Conservation (phyloP, 1,140 invertebrate genomes). For the Drosophila novamexicana region DNA sequence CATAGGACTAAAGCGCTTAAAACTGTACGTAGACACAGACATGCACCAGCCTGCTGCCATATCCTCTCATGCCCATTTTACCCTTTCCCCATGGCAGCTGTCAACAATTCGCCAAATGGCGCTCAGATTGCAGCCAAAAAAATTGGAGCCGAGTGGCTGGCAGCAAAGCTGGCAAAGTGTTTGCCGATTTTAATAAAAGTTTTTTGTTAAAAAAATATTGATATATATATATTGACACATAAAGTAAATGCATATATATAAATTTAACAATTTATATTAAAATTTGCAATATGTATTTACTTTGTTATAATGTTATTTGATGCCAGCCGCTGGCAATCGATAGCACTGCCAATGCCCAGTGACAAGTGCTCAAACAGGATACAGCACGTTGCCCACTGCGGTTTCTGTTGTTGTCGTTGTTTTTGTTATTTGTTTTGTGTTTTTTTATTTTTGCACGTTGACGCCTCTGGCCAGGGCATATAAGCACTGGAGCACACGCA, state of each 20-base stretch:
- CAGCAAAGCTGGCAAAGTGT: constrained; percentile 37
- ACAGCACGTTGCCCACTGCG: constrained; percentile 51
- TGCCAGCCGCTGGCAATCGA: constrained; percentile 62
- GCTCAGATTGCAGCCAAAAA: constrained; percentile 40
- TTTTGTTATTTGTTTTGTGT: background rate
- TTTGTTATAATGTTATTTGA: constrained; percentile 68
- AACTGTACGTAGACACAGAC: constrained; percentile 21
- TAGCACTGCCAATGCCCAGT: constrained; percentile 44
- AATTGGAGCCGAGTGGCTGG: background rate
- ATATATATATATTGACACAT: constrained; percentile 30
- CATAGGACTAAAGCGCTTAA: constrained; percentile 65
- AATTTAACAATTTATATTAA: constrained; percentile 49
- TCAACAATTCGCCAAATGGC: constrained; percentile 69
- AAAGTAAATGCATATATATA: constrained; percentile 43
- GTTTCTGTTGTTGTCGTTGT: constrained; percentile 35
- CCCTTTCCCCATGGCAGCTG: constrained; percentile 51
- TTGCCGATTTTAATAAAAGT: constrained; percentile 51
- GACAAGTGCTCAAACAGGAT: background rate
- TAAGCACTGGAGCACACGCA: background rate
- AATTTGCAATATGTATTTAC: constrained; percentile 69
- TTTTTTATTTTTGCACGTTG: constrained; percentile 36
- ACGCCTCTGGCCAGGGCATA: constrained; percentile 49
- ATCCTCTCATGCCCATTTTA: background rate
- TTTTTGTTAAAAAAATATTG: background rate
- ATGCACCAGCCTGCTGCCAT: background rate